These are phyloP conservation scores for Ooceraea biroi DNA, from an alignment of 1,140 invertebrate genomes.

Conservation along the genomic window DNA sequence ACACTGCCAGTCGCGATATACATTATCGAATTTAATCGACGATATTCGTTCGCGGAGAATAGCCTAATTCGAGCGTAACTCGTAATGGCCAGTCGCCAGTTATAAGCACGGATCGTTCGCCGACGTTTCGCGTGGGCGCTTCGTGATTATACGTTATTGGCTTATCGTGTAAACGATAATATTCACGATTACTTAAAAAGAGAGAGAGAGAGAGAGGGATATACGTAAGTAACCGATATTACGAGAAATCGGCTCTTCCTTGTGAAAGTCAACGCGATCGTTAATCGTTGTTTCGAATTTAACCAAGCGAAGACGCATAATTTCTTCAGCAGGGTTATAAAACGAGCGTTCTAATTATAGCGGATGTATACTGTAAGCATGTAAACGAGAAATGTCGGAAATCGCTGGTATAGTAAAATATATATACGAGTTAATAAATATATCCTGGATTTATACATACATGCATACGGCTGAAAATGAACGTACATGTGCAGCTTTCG, in stretches of 20 bases:
- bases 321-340: constrained; percentile 17
- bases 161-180: constrained; percentile 30
- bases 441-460: constrained; percentile 14
- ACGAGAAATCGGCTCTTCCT: constrained; percentile 53
- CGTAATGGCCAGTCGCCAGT: constrained; percentile 48
- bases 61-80: constrained; percentile 68
- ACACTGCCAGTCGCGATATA: constrained; percentile 82
- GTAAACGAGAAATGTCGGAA: constrained; percentile 68
- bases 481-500: neutral
- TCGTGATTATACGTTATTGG: constrained; percentile 50
- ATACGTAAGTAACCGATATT: constrained; percentile 36
- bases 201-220: neutral
- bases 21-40: constrained; percentile 81
- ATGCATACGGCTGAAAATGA: neutral
- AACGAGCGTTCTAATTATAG: constrained; percentile 70
- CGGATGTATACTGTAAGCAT: constrained; percentile 69
- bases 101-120: constrained; percentile 19
- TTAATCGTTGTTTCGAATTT: constrained; percentile 62
- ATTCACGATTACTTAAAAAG: constrained; percentile 21
- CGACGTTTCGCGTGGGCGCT: neutral
- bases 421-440: constrained; percentile 71
- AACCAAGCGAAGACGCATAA: constrained; percentile 20
- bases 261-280: constrained; percentile 56
- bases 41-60: constrained; percentile 51
- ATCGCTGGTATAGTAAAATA: constrained; percentile 73